Percentiles rank a stretch among this genome's conserved stretches.
Evolutionary conservation across 1,140 invertebrate species (phyloP).

Genomic region (Sminthurides bifidus): DNA sequence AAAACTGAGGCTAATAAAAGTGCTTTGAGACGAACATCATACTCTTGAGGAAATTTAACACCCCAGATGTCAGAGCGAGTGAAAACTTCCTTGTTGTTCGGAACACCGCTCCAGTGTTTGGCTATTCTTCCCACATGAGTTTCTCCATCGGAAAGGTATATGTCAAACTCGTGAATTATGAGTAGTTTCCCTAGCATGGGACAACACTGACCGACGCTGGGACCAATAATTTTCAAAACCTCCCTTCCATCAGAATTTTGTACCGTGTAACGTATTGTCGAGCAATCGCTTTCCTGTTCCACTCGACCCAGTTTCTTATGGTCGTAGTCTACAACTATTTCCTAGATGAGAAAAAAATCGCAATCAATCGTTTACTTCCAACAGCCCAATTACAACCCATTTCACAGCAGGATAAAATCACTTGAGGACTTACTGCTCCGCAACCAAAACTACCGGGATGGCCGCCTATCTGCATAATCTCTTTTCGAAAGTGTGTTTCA

Average conservation of each 20-base stretch:
- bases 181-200: background rate
- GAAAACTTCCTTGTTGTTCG: constrained; percentile 2
- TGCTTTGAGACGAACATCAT: constrained; percentile 1
- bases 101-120: constrained; percentile 2
- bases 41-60: constrained; percentile 3
- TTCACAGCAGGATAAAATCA: background rate
- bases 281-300: constrained; percentile 2
- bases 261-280: constrained; percentile 1
- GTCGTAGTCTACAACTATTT: background rate
- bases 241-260: constrained; percentile 1
- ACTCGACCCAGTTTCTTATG: background rate
- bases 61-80: constrained; percentile 1
- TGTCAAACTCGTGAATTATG: constrained; percentile 1
- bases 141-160: background rate
- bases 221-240: background rate
- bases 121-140: constrained; percentile 6
- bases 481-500: background rate
- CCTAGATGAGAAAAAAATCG: background rate
- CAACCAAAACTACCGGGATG: constrained; percentile 1
- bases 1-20: background rate
- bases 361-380: background rate
- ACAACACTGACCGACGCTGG: background rate
- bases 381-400: background rate
- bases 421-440: background rate
- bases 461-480: background rate